Percentiles rank a stretch among this genome's conserved stretches.
phyloP scores from a whole-genome alignment of 1,140 invertebrate genomes.

The Trialeurodes vaporariorum region DNA sequence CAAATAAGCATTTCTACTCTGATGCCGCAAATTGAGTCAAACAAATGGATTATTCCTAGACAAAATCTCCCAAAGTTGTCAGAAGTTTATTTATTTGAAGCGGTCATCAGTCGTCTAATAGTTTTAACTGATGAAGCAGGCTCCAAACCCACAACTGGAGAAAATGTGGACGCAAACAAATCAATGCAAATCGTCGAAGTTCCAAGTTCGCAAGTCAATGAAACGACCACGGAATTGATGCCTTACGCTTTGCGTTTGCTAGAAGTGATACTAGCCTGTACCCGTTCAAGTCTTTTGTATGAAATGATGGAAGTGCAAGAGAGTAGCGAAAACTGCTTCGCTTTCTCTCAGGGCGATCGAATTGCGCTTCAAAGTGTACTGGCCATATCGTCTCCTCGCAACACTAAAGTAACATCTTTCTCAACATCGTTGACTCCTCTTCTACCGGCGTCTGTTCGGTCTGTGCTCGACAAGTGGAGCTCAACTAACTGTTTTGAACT shows the following conservation, averaged over 20 bases:
- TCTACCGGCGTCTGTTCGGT: constrained; percentile 43
- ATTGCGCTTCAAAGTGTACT: constrained; percentile 44
- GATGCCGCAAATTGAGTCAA: not conserved
- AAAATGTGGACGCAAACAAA: not conserved
- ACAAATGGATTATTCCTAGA: constrained; percentile 36
- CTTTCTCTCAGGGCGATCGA: constrained; percentile 40
- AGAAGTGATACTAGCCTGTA: constrained; percentile 42
- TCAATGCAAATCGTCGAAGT: constrained; percentile 1
- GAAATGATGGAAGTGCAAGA: constrained; percentile 41
- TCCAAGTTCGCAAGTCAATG: constrained; percentile 18
- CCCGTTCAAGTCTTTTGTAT: constrained; percentile 41
- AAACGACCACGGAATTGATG: constrained; percentile 44
- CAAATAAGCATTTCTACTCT: not conserved
- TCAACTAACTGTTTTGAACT: not conserved
- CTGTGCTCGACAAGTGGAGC: constrained; percentile 49
- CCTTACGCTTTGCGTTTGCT: constrained; percentile 47
- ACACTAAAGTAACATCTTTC: constrained; percentile 38
- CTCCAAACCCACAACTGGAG: not conserved
- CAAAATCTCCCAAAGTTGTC: constrained; percentile 47
- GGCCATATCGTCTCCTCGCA: constrained; percentile 44
- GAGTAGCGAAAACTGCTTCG: constrained; percentile 36
- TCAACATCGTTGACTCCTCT: constrained; percentile 42
- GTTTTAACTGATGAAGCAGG: not conserved
- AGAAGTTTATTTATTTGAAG: constrained; percentile 51
- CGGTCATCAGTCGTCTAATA: constrained; percentile 36